Base-by-base conservation (phyloP, 2,113 vertebrate species). In the Sinocyclocheilus grahami region DNA sequence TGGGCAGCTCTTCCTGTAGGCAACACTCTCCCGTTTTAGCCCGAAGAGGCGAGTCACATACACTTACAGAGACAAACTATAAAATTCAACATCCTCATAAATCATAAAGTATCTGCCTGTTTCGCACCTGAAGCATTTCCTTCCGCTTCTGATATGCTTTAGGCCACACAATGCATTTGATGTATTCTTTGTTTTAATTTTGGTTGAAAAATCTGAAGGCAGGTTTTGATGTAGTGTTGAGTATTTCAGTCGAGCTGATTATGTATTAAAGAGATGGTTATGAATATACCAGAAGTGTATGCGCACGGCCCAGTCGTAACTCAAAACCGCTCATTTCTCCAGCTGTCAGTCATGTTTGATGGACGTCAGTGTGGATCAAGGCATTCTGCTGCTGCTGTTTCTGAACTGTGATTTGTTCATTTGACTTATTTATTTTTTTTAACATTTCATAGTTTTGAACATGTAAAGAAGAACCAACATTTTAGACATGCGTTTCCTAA, bases 51-150 rank as follows among this genome's bases (percentile, higher is more conserved):
- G 69, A 86, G 87, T 88, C 87, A 81, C 82, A 86, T 78, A 60
- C 82, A 88, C 87, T 88, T 88, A 83, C 80, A 88, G 87, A 88
- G 87, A 80, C 79, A 86, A 84, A 88, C 85, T 86, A 75, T 88
- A 88, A 86, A 88, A 84, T 78, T 51, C 81, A 84, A 81, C 87
- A 81, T 84, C 82, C 82, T 88, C 85, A 84, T 88, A 84, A 88
- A 88, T 88, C 85, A 84, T 84, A 81, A 78, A 53, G 46, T 86
- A 88, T 84, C 81, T 84, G 85, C 85, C 83, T 48, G 62, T 84
- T 69, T 33, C 62, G 78, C n/a, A 60, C 87, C 80, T 83, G 63
- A 39, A 75, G 85, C 27, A 65, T 69, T 75, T 75, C 42, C 85
- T 84, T 65, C 65, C 82, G 51, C 65, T 53, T 62, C 63, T 58